Conservation (phyloP, 1,140 invertebrate genomes). For the Euwallacea fornicatus region DNA sequence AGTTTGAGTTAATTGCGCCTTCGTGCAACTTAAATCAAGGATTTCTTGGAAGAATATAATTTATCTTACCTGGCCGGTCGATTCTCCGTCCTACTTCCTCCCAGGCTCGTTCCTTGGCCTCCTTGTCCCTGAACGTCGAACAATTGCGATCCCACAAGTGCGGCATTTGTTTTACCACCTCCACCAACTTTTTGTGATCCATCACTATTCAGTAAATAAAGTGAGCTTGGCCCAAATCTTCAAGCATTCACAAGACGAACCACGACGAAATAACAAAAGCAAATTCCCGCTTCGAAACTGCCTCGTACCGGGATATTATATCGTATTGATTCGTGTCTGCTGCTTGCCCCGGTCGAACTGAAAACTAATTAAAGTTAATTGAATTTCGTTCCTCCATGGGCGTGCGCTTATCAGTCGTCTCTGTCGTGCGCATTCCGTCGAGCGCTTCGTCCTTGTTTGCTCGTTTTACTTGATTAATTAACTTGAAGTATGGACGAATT, state of each 20-base stretch:
- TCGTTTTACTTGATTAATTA: constrained; percentile 15
- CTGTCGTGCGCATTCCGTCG: background rate
- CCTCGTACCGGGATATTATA: background rate
- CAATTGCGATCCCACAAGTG: constrained; percentile 42
- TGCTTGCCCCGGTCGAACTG: background rate
- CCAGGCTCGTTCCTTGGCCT: constrained; percentile 40
- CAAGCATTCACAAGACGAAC: background rate
- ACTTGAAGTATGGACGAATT: background rate
- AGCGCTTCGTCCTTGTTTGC: constrained; percentile 2
- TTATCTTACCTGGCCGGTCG: constrained; percentile 36
- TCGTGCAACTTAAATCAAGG: no score
- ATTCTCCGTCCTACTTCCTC: constrained; percentile 35
- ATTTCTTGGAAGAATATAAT: no score
- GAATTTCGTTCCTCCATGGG: constrained; percentile 16
- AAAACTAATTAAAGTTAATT: constrained; percentile 30
- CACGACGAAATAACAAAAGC: background rate
- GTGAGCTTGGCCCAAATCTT: background rate
- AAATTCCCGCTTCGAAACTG: background rate
- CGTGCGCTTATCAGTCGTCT: background rate
- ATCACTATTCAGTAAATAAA: constrained; percentile 11
- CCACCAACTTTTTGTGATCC: constrained; percentile 36
- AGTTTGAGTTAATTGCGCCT: background rate
- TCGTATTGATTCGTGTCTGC: constrained; percentile 8
- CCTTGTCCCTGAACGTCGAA: constrained; percentile 39
- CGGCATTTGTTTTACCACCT: constrained; percentile 35